phyloP scores from a whole-genome alignment of 2,113 vertebrate species.

The Polypterus bichir region DNA sequence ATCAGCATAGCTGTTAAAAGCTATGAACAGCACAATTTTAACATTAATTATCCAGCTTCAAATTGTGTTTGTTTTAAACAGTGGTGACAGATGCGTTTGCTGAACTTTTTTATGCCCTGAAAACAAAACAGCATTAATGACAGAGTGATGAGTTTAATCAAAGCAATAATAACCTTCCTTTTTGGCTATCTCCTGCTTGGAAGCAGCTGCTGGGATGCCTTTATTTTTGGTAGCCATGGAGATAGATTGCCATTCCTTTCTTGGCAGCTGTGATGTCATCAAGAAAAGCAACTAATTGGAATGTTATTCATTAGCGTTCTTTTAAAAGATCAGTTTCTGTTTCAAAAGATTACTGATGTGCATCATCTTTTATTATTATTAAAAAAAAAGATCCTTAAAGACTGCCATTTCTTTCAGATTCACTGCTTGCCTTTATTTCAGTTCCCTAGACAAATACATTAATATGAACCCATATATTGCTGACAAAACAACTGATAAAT shows the following conservation, averaged over 20 bases:
- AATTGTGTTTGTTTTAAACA: not conserved
- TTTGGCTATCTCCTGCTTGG: not conserved
- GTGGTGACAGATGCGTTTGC: not conserved
- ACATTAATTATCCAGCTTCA: not conserved
- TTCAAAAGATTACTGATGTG: no score
- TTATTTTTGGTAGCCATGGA: not conserved
- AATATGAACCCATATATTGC: no score
- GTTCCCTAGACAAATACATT: no score
- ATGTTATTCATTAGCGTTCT: not conserved
- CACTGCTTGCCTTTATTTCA: no score
- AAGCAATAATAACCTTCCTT: not conserved
- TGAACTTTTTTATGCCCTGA: not conserved
- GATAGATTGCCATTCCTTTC: not conserved
- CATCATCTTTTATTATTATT: no score
- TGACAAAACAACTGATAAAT: no score
- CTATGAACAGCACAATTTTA: not conserved
- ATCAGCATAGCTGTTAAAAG: not conserved
- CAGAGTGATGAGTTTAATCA: slow-evolving; percentile 3
- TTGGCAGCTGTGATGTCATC: not conserved
- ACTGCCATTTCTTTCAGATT: no score
- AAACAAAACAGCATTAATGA: slow-evolving; percentile 1
- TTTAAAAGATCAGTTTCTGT: no score
- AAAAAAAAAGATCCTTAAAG: no score
- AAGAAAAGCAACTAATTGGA: not conserved
- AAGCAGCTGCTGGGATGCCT: not conserved